These are phyloP conservation scores for Camponotus floridanus DNA, from an alignment of 1,140 invertebrate genomes.

Conservation along the genomic window DNA sequence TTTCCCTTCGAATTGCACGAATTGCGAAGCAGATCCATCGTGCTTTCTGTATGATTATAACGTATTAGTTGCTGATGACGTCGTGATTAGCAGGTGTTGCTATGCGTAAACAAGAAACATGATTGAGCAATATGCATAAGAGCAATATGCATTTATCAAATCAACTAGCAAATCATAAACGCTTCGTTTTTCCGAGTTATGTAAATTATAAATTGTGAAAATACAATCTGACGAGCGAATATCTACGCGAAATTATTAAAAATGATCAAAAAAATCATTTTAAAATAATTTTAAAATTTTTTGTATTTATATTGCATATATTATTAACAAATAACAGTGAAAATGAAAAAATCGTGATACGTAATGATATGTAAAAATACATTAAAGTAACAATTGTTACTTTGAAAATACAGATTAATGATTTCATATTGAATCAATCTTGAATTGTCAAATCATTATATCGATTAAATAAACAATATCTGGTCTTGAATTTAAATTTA, in stretches of 20 bases:
- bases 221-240: neutral
- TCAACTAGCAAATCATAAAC: neutral
- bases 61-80: conserved; percentile 37
- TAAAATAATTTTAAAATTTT: neutral
- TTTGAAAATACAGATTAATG: neutral
- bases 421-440: neutral
- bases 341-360: neutral
- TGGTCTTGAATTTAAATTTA: neutral
- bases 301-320: neutral
- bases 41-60: conserved; percentile 52
- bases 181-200: neutral
- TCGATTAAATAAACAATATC: neutral
- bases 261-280: neutral
- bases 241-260: neutral
- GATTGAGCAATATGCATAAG: neutral
- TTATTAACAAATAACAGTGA: neutral
- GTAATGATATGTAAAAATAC: neutral
- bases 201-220: neutral
- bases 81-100: conserved; percentile 35
- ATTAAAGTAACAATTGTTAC: neutral
- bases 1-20: conserved; percentile 49
- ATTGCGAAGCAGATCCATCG: conserved; percentile 10
- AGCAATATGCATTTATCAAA: neutral
- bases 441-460: neutral
- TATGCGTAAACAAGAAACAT: conserved; percentile 11